Evolutionary conservation across 2,797 vertebrate genomes (phyloP).

Genomic region (Lycodopsis pacificus): DNA sequence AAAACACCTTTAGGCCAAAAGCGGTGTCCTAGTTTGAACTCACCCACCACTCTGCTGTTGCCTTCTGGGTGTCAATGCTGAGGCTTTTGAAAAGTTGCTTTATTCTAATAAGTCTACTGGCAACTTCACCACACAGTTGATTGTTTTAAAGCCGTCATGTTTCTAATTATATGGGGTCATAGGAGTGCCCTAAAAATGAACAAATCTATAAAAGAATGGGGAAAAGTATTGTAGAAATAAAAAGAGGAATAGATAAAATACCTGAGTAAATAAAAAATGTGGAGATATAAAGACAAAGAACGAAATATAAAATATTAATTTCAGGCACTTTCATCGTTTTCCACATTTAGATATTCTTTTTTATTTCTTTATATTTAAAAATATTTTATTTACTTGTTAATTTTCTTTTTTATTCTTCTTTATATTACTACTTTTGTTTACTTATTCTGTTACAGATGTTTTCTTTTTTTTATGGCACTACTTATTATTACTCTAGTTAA

Average conservation of each 20-base stretch:
- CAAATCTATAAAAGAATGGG: background rate
- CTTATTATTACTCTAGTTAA: background rate
- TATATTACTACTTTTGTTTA: background rate
- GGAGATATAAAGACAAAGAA: background rate
- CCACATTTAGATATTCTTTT: background rate
- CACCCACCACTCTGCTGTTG: background rate
- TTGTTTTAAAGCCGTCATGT: too few relatives aligned
- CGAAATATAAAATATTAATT: background rate
- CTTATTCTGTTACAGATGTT: background rate
- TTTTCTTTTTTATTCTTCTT: background rate
- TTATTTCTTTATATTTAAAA: background rate
- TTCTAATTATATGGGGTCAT: background rate
- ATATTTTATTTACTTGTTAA: background rate
- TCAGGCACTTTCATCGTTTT: background rate
- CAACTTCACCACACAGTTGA: background rate
- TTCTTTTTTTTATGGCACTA: background rate
- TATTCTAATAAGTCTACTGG: background rate
- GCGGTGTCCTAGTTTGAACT: background rate
- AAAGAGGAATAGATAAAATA: background rate
- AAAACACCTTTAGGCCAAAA: background rate
- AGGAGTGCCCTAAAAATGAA: background rate
- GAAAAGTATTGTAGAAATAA: background rate
- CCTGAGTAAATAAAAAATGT: background rate
- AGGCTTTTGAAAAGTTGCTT: background rate
- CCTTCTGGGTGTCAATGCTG: background rate